These are phyloP conservation scores for Tyrophagus putrescentiae DNA, from an alignment of 1,140 invertebrate species.

Conservation along the genomic window DNA sequence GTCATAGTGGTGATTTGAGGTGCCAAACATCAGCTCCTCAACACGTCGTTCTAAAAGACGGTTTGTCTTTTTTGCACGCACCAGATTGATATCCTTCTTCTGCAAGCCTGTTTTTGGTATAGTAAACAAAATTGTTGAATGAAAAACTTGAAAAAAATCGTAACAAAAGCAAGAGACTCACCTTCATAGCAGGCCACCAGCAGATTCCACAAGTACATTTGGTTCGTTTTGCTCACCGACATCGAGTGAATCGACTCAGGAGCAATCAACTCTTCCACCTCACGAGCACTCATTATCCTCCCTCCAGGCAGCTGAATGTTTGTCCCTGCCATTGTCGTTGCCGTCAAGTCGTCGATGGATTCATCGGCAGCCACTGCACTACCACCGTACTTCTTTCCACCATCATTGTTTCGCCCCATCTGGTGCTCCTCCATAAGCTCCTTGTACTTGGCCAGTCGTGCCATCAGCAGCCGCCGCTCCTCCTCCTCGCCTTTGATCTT, in stretches of 20 bases:
- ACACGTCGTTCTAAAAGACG: constrained; percentile 32
- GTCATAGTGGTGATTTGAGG: too few species aligned
- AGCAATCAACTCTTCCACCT: constrained; percentile 35
- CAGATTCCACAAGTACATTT: constrained; percentile 55
- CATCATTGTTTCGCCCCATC: constrained; percentile 30
- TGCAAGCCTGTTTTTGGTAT: constrained; percentile 43
- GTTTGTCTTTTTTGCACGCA: constrained; percentile 68
- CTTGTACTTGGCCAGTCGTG: constrained; percentile 37
- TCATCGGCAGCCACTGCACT: neutral
- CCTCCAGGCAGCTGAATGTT: constrained; percentile 2
- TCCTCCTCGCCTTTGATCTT: constrained; percentile 58
- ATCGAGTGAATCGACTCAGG: constrained; percentile 37
- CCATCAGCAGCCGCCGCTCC: constrained; percentile 51
- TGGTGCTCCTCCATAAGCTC: constrained; percentile 36
- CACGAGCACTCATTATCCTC: constrained; percentile 25
- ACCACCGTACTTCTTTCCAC: neutral
- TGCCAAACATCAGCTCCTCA: constrained; percentile 17
- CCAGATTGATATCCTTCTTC: constrained; percentile 62
- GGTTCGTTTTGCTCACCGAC: constrained; percentile 50
- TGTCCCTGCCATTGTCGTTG: neutral
- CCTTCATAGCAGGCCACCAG: constrained; percentile 55
- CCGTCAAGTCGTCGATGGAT: constrained; percentile 29
- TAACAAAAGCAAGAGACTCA: neutral
- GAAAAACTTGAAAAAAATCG: neutral
- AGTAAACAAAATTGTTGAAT: neutral